Evolutionary conservation across 2,797 vertebrate species (phyloP).

Genomic region (Borostomias antarcticus): DNA sequence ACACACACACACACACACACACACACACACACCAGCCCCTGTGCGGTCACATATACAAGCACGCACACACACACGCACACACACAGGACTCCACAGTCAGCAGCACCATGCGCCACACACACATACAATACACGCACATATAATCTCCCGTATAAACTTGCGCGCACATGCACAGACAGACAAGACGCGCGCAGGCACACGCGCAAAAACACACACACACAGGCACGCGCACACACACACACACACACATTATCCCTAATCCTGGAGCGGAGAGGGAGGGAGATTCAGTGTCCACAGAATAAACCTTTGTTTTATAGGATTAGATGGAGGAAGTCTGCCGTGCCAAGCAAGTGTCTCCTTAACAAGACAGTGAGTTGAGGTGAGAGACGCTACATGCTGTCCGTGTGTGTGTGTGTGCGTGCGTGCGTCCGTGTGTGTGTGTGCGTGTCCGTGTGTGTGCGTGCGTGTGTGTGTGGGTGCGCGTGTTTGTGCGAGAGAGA

Average conservation of each 20-base stretch:
- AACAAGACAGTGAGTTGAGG: conserved; percentile 59
- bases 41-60: not conserved
- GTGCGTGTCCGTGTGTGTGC: not conserved
- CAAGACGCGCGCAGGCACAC: not conserved
- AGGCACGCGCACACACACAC: too few species aligned
- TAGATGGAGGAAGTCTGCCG: conserved; percentile 55
- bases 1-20: not conserved
- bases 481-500: conserved; percentile 20
- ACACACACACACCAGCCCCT: not conserved
- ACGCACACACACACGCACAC: not conserved
- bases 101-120: too few species aligned
- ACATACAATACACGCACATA: not conserved
- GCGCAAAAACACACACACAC: not conserved
- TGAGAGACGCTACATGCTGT: not conserved
- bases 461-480: too few species aligned
- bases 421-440: not conserved
- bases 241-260: not conserved
- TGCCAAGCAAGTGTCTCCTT: conserved; percentile 69
- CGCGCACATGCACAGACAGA: not conserved
- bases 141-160: not conserved
- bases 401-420: conserved; percentile 14
- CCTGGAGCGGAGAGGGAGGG: conserved; percentile 15
- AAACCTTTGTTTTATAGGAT: conserved; percentile 56
- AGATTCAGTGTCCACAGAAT: conserved; percentile 39
- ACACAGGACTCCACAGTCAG: too few species aligned